Base-by-base conservation (phyloP, 2,888 invertebrate species). In the Andrena chrysosceles region DNA sequence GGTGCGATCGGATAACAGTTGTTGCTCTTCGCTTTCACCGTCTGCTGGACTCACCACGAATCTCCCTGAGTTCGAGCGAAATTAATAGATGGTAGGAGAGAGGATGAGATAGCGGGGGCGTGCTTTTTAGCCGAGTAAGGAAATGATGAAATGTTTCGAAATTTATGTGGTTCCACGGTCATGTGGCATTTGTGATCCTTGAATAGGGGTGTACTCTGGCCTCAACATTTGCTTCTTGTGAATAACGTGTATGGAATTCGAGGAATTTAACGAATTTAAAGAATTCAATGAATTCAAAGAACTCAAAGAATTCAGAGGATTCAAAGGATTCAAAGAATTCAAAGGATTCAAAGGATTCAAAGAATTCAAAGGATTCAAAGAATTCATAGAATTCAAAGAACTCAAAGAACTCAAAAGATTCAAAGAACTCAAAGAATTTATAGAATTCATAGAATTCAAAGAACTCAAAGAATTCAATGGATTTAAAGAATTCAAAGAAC, bases 41-140 rank as follows among this genome's bases (percentile, higher is more conserved):
- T 93, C 93, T 87, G 94, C 93, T 89, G 94, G 92, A 91, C 94
- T 93, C 86, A 94, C 94, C 87, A 94, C 94, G 91, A 94, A 94
- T 91, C 94, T 92, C 87, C 94, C 93, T 94, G 91, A 92, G 90
- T 91, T 90, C 79, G 88, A 89, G 86, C 87, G 86, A 87, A 85
- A 90, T 91, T 90, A 89, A 89, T 89, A 79, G 80, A 81, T 69
- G 81, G 71, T 83, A 81, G 84, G 84, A 83, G 83, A 74, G 56
- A 82, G 84, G 81, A 77, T 66, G 64, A 81, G 54, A 66, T 31
- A n/a, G 10, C 48, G 29, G 67, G n/a, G 56, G 56, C n/a, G 42
- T n/a, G 60, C n/a, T 35, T 48, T 31, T 59, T 42, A 59, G 74
- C 62, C 54, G 42, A 42, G 13, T 16, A 42, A 16, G 42, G 42